phyloP scores from a whole-genome alignment of 2,888 invertebrate species.

The Aelia acuminata region DNA sequence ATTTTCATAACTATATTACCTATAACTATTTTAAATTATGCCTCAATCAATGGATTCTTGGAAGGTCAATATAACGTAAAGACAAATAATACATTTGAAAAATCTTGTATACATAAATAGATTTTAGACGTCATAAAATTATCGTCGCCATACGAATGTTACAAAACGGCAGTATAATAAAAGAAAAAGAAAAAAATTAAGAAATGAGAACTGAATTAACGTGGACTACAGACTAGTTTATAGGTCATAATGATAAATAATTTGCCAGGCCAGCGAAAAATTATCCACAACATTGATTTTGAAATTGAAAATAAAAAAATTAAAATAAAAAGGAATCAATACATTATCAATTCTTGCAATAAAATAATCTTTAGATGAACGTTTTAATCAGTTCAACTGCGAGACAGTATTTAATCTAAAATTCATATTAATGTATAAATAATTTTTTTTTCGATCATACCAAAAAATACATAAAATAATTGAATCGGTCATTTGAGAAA shows the following conservation, averaged over 20 bases:
- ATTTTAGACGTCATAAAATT: not conserved
- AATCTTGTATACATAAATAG: no score
- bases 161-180: not conserved
- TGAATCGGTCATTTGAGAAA: no score
- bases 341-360: not conserved
- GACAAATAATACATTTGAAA: no score
- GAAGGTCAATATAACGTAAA: no score
- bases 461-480: no score
- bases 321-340: no score
- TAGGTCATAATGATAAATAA: not conserved
- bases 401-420: not conserved
- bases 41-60: no score
- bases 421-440: no score
- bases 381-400: not conserved
- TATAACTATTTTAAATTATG: no score
- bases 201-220: not conserved
- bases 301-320: not conserved
- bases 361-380: not conserved
- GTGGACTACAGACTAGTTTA: not conserved
- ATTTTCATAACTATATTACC: no score
- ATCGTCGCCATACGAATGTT: not conserved
- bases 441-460: no score
- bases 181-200: not conserved
- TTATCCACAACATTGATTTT: not conserved
- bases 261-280: not conserved